phyloP scores from a whole-genome alignment of 2,888 invertebrate genomes.

The Phoronis australis region DNA sequence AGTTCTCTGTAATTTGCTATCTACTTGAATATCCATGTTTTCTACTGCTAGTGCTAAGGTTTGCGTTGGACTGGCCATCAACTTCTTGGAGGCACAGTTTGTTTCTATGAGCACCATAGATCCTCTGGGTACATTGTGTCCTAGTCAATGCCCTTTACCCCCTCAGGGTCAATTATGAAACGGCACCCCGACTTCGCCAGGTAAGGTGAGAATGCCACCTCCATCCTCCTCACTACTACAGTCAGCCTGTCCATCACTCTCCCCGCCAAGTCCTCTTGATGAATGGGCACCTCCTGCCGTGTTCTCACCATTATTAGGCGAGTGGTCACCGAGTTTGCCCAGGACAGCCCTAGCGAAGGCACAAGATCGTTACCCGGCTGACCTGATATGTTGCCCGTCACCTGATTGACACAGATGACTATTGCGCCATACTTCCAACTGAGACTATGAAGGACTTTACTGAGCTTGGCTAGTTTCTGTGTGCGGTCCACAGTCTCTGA shows the following conservation, averaged over 20 bases:
- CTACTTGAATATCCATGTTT: no score
- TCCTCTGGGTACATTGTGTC: no score
- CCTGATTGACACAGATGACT: constrained; percentile 70
- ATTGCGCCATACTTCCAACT: constrained; percentile 58
- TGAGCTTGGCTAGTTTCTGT: constrained; percentile 35
- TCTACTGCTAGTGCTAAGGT: no score
- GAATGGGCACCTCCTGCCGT: constrained; percentile 5
- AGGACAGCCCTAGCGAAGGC: constrained; percentile 64
- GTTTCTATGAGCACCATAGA: no score
- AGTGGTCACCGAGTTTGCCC: constrained; percentile 64
- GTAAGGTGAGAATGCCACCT: constrained; percentile 61
- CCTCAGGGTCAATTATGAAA: constrained; percentile 57
- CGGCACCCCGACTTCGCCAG: constrained; percentile 54
- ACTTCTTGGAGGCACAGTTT: no score
- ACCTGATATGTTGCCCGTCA: constrained; percentile 35
- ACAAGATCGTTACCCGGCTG: constrained; percentile 29
- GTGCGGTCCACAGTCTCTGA: constrained; percentile 50
- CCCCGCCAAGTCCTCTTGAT: constrained; percentile 15
- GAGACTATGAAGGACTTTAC: constrained; percentile 59
- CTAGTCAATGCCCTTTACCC: constrained; percentile 47
- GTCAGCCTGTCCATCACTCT: constrained; percentile 7
- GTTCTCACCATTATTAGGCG: constrained; percentile 57
- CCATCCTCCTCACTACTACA: constrained; percentile 44
- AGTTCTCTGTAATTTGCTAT: no score
- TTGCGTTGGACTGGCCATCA: no score